Evolutionary conservation across 37 sponge, comb jelly and placozoan species (phyloP).

Genomic region (Bolinopsis microptera): DNA sequence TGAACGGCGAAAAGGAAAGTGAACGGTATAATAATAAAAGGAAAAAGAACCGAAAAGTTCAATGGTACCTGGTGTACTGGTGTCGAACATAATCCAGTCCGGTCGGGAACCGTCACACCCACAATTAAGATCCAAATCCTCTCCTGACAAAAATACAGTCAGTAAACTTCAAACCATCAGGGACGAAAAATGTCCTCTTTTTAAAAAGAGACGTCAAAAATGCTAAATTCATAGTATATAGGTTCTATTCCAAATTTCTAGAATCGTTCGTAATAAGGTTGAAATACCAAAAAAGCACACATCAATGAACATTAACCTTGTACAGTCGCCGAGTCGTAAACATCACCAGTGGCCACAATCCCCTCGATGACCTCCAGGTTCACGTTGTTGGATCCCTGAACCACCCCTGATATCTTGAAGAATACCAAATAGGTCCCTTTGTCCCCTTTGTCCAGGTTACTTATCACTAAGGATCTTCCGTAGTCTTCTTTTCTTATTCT

Average conservation of each 20-base stretch:
- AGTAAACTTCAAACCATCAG: no score
- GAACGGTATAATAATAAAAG: no score
- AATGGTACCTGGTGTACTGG: not conserved
- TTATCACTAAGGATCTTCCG: not conserved
- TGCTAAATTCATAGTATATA: not conserved
- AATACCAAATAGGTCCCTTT: not conserved
- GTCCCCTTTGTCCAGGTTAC: not conserved
- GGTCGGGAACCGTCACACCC: conserved; percentile 2
- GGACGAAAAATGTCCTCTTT: no score
- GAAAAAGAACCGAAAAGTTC: no score
- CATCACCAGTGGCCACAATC: not conserved
- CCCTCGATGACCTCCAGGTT: not conserved
- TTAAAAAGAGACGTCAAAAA: not conserved
- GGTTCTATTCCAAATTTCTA: no score
- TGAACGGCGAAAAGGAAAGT: no score
- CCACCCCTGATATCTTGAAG: not conserved
- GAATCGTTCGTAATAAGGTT: no score
- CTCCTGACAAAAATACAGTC: not conserved
- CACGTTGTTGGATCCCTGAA: not conserved
- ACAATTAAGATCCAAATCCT: conserved; percentile 21
- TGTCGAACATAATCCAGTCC: not conserved
- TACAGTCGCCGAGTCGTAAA: conserved; percentile 32
- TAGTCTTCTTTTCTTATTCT: not conserved
- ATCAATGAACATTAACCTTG: no score
- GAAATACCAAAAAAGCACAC: no score